Conservation (phyloP, 2,797 vertebrate species). For the Benthosema pterotum region DNA sequence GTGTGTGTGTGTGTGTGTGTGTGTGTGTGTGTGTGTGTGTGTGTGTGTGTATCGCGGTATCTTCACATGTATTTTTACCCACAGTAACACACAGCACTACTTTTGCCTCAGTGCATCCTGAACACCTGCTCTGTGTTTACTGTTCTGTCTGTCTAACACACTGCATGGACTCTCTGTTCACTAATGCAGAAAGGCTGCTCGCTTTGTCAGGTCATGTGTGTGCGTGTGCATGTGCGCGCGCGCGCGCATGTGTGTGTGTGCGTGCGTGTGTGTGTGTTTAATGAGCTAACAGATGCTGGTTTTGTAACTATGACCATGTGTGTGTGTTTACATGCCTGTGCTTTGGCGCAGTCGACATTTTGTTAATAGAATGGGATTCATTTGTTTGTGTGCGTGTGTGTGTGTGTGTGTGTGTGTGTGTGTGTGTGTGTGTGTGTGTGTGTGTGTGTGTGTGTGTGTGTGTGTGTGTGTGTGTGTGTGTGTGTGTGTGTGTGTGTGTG, state of each 20-base stretch:
- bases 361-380: conserved; percentile 17
- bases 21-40: too few relatives aligned
- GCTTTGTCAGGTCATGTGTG: too few relatives aligned
- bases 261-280: conserved; percentile 42
- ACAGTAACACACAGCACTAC: conserved; percentile 54
- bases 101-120: conserved; percentile 44
- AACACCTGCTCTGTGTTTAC: conserved; percentile 61
- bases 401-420: not conserved
- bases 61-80: conserved; percentile 53
- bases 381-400: conserved; percentile 5
- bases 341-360: not conserved
- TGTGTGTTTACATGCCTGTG: not conserved
- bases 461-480: conserved; percentile 28
- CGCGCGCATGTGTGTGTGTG: conserved; percentile 40
- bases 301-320: conserved; percentile 39
- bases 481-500: not conserved
- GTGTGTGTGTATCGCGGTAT: not conserved
- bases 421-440: conserved; percentile 10
- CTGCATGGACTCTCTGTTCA: conserved; percentile 35
- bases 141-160: conserved; percentile 40
- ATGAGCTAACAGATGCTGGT: conserved; percentile 19
- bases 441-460: not conserved
- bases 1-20: too few relatives aligned
- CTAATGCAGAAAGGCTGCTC: conserved; percentile 10
- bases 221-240: conserved; percentile 35